phyloP scores from a whole-genome alignment of 2,797 vertebrate species.

The Syndactyla subalaris region DNA sequence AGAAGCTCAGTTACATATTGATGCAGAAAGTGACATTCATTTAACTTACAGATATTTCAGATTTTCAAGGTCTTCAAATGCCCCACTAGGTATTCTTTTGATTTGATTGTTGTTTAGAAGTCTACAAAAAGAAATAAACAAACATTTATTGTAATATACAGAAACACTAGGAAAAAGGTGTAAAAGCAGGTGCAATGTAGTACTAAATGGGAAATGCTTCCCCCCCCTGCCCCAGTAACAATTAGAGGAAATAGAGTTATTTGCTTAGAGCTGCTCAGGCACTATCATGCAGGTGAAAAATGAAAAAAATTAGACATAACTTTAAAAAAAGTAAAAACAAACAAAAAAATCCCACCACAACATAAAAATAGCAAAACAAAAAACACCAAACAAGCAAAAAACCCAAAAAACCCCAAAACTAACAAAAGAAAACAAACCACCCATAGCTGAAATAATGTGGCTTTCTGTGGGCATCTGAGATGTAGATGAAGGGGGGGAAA shows the following conservation, averaged over 20 bases:
- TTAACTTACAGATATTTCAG: constrained; percentile 98
- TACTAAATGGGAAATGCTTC: background rate
- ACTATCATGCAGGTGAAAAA: background rate
- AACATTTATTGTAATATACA: background rate
- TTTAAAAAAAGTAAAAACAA: background rate
- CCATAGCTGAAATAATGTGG: background rate
- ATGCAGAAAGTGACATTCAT: background rate
- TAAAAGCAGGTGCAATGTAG: background rate
- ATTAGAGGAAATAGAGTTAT: background rate
- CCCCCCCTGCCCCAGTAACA: background rate
- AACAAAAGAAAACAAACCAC: background rate
- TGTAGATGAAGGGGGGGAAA: no score
- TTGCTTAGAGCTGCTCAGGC: background rate
- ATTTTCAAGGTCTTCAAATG: constrained; percentile 97
- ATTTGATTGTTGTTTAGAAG: constrained; percentile 99
- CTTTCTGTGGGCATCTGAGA: background rate
- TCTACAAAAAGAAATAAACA: constrained; percentile 74
- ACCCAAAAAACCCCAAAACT: background rate
- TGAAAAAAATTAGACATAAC: background rate
- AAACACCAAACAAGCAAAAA: background rate
- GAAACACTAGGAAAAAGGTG: no score
- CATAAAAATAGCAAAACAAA: background rate
- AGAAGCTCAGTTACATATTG: background rate
- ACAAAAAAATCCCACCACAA: background rate
- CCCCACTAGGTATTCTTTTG: constrained; percentile 89